phyloP scores from a whole-genome alignment of 1,140 invertebrate genomes.

The Araneus ventricosus region DNA sequence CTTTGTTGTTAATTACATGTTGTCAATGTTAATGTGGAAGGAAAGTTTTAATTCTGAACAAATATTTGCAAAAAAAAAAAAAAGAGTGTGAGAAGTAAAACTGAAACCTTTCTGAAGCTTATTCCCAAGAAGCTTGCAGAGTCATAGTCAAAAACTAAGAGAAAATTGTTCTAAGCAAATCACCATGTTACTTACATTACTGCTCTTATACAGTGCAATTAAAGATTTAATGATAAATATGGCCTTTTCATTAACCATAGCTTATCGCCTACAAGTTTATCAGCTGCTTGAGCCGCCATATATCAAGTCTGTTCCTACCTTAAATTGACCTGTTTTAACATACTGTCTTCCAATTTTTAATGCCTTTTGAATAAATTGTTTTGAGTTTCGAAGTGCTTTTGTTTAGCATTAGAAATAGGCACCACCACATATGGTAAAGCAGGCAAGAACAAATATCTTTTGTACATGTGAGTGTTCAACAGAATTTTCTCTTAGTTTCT shows the following conservation, averaged over 20 bases:
- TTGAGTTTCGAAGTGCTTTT: neutral
- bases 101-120: neutral
- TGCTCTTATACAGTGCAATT: neutral
- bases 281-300: constrained; percentile 5
- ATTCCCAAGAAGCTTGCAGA: neutral
- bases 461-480: constrained; percentile 20
- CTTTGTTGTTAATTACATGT: neutral
- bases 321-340: constrained; percentile 29
- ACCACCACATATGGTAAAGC: neutral
- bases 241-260: neutral
- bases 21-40: neutral
- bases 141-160: constrained; percentile 4
- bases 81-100: neutral
- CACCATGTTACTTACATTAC: neutral
- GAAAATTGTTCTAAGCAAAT: constrained; percentile 4
- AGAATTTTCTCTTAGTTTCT: constrained; percentile 50
- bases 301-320: constrained; percentile 27
- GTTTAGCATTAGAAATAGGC: constrained; percentile 8
- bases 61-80: neutral
- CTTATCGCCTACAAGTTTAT: neutral
- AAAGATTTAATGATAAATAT: constrained; percentile 10
- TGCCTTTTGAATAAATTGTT: constrained; percentile 17
- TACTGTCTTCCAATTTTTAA: constrained; percentile 40
- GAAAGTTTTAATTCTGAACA: neutral
- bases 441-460: constrained; percentile 24